A percentile compares a stretch with the other conserved stretches of the same genome.
phyloP scores from a whole-genome alignment of 2,113 vertebrate species.

The Takifugu flavidus region DNA sequence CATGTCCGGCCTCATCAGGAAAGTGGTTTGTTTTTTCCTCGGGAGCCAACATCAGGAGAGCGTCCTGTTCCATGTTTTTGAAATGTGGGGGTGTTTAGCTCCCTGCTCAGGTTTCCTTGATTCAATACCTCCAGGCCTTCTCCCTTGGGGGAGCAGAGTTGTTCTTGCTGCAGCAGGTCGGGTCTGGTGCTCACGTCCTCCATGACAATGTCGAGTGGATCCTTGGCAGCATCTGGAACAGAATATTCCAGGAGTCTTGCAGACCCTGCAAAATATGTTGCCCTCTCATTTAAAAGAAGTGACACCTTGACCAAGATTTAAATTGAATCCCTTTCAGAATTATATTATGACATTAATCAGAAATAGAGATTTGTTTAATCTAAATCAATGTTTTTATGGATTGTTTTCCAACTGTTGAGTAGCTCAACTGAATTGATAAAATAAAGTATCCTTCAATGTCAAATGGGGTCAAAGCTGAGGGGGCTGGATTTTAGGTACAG shows the following conservation, averaged over 20 bases:
- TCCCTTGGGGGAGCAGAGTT: not conserved
- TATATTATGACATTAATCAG: no score
- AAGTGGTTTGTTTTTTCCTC: conserved; percentile 24
- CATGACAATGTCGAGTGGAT: conserved; percentile 24
- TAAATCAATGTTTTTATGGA: no score
- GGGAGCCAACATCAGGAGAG: no score
- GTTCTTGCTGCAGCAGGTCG: not conserved
- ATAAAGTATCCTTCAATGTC: no score
- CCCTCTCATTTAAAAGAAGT: no score
- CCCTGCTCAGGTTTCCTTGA: conserved; percentile 18
- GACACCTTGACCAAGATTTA: not conserved
- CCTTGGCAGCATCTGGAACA: not conserved
- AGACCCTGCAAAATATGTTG: not conserved
- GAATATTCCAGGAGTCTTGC: not conserved
- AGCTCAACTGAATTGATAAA: no score
- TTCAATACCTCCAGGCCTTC: conserved; percentile 12
- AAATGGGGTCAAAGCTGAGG: no score
- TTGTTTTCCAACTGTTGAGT: no score
- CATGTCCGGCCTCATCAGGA: conserved; percentile 15
- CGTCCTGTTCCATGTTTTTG: conserved; percentile 2
- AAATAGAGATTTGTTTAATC: no score
- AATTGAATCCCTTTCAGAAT: no score
- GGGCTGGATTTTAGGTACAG: no score
- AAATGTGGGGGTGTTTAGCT: conserved; percentile 12
- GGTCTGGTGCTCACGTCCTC: conserved; percentile 34